Evolutionary conservation across 92 coral and sea anemone species (phyloP).

Genomic region (Paramuricea clavata): DNA sequence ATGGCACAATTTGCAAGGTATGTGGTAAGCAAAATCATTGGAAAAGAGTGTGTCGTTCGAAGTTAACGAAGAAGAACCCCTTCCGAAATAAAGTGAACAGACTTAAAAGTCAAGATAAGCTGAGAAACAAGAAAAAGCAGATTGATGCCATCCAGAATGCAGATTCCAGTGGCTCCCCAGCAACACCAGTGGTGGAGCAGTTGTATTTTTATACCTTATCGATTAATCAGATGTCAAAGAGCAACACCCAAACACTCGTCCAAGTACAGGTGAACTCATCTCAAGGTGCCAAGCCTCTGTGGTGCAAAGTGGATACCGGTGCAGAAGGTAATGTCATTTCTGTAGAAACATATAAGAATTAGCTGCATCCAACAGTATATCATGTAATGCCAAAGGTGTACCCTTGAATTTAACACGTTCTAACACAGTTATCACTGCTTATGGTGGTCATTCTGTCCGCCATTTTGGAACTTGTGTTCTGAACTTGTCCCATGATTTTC

Average conservation of each 20-base stretch:
- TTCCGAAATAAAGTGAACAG: not conserved
- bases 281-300: conserved; percentile 54
- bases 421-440: conserved; percentile 68
- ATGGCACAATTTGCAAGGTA: conserved; percentile 33
- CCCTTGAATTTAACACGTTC: conserved; percentile 70
- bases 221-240: conserved; percentile 53
- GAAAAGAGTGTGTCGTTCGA: conserved; percentile 58
- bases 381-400: conserved; percentile 58
- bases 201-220: conserved; percentile 67
- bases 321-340: conserved; percentile 80
- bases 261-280: conserved; percentile 66
- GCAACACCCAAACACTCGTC: conserved; percentile 67
- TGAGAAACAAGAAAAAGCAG: too few species aligned
- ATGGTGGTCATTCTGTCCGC: conserved; percentile 61
- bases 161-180: too few species aligned
- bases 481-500: conserved; percentile 56
- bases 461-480: conserved; percentile 72
- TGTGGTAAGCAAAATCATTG: conserved; percentile 64
- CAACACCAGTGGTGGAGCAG: conserved; percentile 33
- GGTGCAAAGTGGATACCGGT: conserved; percentile 78
- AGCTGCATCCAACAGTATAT: too few species aligned
- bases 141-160: too few species aligned
- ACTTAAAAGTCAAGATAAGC: not conserved
- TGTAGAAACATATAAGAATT: conserved; percentile 58
- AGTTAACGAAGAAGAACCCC: not conserved